Conservation (phyloP, 2,797 vertebrate genomes). For the Meda fulgida region DNA sequence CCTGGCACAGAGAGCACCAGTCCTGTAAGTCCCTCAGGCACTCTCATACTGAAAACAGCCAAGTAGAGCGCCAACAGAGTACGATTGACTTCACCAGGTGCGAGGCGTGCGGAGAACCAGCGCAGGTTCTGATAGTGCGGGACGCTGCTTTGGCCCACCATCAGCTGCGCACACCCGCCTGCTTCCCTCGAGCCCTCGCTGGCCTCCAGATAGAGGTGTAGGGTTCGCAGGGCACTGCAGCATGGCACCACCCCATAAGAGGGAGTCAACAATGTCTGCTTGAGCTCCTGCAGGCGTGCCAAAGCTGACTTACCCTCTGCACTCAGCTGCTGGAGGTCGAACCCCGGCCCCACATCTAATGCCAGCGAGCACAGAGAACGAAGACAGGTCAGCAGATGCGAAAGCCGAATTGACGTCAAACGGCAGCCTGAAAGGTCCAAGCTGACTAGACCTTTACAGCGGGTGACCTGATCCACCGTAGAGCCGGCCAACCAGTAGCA, state of each 20-base stretch:
- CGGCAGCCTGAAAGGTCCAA: conserved; percentile 91
- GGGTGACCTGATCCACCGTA: conserved; percentile 82
- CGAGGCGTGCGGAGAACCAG: conserved; percentile 91
- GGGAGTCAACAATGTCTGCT: conserved; percentile 90
- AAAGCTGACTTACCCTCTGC: conserved; percentile 89
- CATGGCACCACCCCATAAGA: conserved; percentile 95
- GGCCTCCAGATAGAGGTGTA: conserved; percentile 60
- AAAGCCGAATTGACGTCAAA: conserved; percentile 87
- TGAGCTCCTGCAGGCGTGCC: conserved; percentile 87
- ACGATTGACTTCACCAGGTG: conserved; percentile 91
- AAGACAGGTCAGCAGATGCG: conserved; percentile 87
- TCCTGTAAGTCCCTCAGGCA: conserved; percentile 87
- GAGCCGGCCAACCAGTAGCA: conserved; percentile 92
- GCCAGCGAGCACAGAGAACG: conserved; percentile 85
- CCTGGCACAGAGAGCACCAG: conserved; percentile 94
- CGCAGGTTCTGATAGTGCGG: conserved; percentile 94
- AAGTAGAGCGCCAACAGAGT: conserved; percentile 93
- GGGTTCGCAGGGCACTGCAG: conserved; percentile 85
- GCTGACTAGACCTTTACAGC: conserved; percentile 86
- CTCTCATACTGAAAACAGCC: conserved; percentile 91
- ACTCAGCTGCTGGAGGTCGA: conserved; percentile 87
- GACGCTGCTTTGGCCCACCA: conserved; percentile 97
- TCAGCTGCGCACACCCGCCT: conserved; percentile 90
- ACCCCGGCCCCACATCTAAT: conserved; percentile 87
- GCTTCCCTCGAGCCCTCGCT: conserved; percentile 87